Evolutionary conservation across 2,113 vertebrate species (phyloP), one percentile per base, ranked within the genome.

Genomic region (Proterorhinus semilunaris): DNA sequence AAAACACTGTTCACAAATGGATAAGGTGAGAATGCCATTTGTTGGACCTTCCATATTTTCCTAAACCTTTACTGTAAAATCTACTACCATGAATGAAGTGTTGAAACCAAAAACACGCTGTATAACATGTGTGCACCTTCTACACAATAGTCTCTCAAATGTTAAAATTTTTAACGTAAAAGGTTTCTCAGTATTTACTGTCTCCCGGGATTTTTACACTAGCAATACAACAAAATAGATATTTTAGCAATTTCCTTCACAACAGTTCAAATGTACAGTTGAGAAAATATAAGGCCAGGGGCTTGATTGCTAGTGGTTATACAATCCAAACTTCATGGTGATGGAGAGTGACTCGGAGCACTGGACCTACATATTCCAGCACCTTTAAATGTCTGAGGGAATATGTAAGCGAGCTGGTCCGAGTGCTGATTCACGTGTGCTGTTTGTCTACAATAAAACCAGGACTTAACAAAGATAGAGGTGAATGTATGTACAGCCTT

Each of bases 181-280:
- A 95, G 91, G 90, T 95, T 94, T 95, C 83, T 88, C 95, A 94
- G 94, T 95, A 95, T 91, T 94, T 95, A 93, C 84, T 88, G 89
- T 91, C 94, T 95, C 92, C 94, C 93, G 94, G 95, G 92, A 92
- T 94, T 95, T 95, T 97, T 94, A 96, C 94, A 96, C 96, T 95
- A 97, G 95, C 96, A 96, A 98, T 99, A 98, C 95, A 98, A 98
- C 96, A 99, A 99, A 99, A 99, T 99, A 98, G 94, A 98, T 97
- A 97, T 94, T 97, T 96, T 92, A 93, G 95, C 95, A 94, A 92
- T 97, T 95, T 92, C 94, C 93, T 95, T 92, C 92, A 95, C 94
- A 96, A 98, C 91, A 95, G 94, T 94, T 96, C 93, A 94, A 55
- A 94, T 96, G 94, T 97, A 97, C 95, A 98, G 92, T 95, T 96